Percentiles rank a stretch among this genome's conserved stretches.
Evolutionary conservation across 2,797 vertebrate genomes (phyloP).

Genomic region (Stomatorhinus walkeri): DNA sequence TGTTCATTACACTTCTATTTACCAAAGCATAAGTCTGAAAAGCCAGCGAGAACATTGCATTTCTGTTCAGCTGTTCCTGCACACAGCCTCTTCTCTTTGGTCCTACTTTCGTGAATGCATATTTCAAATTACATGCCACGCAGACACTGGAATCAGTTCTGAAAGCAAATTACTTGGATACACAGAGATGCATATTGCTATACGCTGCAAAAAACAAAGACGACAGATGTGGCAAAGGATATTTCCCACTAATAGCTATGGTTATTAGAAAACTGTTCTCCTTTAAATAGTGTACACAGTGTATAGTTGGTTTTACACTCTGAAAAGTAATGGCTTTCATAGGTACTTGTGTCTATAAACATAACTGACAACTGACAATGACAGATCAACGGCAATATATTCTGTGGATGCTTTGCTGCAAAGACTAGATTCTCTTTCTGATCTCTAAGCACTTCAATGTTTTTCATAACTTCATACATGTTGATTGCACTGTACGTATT

Average conservation of each 20-base stretch:
- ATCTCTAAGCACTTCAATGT: not conserved
- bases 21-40: slow-evolving; percentile 30
- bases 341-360: not conserved
- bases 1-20: slow-evolving; percentile 52
- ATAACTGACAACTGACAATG: not conserved
- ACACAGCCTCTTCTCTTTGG: not conserved
- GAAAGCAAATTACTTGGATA: not conserved
- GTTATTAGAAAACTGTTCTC: not conserved
- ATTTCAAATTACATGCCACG: slow-evolving; percentile 10
- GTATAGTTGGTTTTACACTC: not conserved
- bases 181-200: not conserved
- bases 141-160: not conserved
- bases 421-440: not conserved
- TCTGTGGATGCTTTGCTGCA: not conserved
- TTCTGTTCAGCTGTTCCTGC: slow-evolving; percentile 11
- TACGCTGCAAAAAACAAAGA: not conserved
- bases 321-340: not conserved
- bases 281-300: not conserved
- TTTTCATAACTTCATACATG: not conserved
- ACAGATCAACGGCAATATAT: not conserved
- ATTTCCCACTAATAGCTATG: not conserved
- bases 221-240: not conserved
- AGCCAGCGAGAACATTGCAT: slow-evolving; percentile 17
- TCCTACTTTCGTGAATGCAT: slow-evolving; percentile 11
- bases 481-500: not conserved